A percentile compares a stretch with the other conserved stretches of the same genome.
Conservation (phyloP, 30 jellyfish, hydroid and myxozoan genomes). For the Aurelia sp. region DNA sequence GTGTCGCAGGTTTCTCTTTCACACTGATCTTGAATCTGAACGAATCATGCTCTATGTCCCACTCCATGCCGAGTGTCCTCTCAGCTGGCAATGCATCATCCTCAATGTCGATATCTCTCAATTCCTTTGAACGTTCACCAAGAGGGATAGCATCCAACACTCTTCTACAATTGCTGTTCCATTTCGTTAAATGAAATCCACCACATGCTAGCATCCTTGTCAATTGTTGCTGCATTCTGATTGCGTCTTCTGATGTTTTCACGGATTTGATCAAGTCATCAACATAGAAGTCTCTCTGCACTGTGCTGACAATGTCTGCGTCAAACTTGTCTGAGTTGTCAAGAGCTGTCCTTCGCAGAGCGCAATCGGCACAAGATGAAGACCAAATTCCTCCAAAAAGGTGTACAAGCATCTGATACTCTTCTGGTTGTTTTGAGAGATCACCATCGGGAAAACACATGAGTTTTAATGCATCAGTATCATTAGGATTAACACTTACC, state of each 20-base stretch:
- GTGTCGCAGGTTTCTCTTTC: constrained; percentile 44
- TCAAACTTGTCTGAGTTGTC: constrained; percentile 16
- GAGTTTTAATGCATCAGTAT: neutral
- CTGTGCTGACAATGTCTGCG: neutral
- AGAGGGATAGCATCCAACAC: constrained; percentile 39
- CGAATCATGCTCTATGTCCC: constrained; percentile 48
- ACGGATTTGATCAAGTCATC: too few relatives aligned
- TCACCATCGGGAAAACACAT: too few relatives aligned
- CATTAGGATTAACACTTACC: constrained; percentile 32
- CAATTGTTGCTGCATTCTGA: constrained; percentile 15
- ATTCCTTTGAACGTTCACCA: constrained; percentile 37
- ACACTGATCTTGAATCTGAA: constrained; percentile 41
- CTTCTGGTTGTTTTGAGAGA: too few relatives aligned
- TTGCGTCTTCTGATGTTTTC: constrained; percentile 12
- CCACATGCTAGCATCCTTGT: constrained; percentile 47
- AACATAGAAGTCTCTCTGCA: neutral
- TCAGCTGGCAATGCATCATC: constrained; percentile 7
- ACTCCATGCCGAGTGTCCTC: constrained; percentile 64
- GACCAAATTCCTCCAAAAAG: too few relatives aligned
- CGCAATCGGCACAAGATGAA: constrained; percentile 43
- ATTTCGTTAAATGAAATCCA: constrained; percentile 43
- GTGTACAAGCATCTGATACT: too few relatives aligned
- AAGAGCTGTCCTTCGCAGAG: constrained; percentile 34
- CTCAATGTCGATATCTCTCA: constrained; percentile 24
- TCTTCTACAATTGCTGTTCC: constrained; percentile 25